phyloP scores from a whole-genome alignment of 1,140 invertebrate species.

The Conus betulinus region DNA sequence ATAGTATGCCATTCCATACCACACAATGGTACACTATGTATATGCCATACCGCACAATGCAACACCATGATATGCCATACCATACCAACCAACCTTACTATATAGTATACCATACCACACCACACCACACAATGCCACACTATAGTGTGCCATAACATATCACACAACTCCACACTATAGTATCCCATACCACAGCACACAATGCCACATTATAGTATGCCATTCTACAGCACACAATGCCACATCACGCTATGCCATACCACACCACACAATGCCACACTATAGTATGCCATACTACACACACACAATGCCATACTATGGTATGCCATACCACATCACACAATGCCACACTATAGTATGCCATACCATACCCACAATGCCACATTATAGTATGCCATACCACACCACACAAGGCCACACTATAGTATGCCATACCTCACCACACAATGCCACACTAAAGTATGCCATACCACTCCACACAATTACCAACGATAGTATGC shows the following conservation, averaged over 20 bases:
- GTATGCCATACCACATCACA: background rate
- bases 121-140: too few species aligned
- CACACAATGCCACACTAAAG: background rate
- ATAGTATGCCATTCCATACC: too few species aligned
- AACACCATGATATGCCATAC: too few species aligned
- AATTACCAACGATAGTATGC: background rate
- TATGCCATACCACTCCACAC: background rate
- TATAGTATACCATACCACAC: too few species aligned
- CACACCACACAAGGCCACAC: background rate
- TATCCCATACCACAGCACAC: background rate
- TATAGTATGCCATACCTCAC: background rate
- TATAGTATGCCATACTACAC: background rate
- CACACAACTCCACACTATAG: too few species aligned
- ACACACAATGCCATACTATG: background rate
- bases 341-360: background rate
- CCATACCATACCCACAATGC: background rate
- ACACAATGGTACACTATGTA: too few species aligned
- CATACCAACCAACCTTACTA: too few species aligned
- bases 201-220: background rate
- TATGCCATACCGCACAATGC: too few species aligned
- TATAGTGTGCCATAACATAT: too few species aligned
- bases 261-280: background rate
- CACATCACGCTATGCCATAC: background rate
- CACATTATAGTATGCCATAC: background rate
- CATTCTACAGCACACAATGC: background rate